A percentile compares a stretch with the other conserved stretches of the same genome.
phyloP scores from a whole-genome alignment of 2,113 vertebrate genomes.

The Hylia prasina region DNA sequence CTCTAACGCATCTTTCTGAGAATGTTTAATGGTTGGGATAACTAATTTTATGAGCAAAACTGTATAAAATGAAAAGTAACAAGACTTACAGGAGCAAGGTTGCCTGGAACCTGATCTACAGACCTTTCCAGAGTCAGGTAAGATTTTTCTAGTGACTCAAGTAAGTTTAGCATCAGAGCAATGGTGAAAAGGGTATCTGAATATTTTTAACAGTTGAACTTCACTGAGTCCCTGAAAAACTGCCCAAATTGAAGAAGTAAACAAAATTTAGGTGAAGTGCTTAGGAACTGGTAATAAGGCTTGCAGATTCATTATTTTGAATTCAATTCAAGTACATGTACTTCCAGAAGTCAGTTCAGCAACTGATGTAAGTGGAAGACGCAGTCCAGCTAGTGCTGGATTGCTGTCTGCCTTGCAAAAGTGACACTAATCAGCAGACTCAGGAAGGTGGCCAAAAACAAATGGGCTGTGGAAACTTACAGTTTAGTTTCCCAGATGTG shows the following conservation, averaged over 20 bases:
- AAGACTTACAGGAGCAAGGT: neutral
- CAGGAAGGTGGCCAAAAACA: conserved; percentile 37
- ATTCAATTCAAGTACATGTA: neutral
- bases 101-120: neutral
- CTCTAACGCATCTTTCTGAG: neutral
- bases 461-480: conserved; percentile 1
- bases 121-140: neutral
- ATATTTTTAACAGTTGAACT: neutral
- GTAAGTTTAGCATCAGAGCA: neutral
- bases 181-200: neutral
- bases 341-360: conserved; percentile 1
- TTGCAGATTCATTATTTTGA: neutral
- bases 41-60: neutral
- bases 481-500: conserved; percentile 22
- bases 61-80: neutral
- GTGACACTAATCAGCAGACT: conserved; percentile 10
- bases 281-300: neutral
- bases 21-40: neutral
- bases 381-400: neutral
- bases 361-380: neutral
- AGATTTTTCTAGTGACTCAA: neutral
- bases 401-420: conserved; percentile 15
- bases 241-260: neutral
- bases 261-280: neutral
- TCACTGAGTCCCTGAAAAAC: neutral